phyloP scores from a whole-genome alignment of 2,888 invertebrate genomes.

The Tipula lateralis region DNA sequence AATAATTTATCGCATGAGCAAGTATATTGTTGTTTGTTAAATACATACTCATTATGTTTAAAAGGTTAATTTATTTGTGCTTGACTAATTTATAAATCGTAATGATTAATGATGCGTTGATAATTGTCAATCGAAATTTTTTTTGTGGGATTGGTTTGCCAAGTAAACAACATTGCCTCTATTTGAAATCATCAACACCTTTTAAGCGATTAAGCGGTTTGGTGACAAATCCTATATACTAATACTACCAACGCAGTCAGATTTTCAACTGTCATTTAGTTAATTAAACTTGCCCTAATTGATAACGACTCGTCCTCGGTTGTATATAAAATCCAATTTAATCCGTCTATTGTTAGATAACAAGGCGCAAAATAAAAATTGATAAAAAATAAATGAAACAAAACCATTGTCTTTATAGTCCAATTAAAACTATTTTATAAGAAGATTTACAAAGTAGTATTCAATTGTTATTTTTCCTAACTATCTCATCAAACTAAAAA shows the following conservation, averaged over 20 bases:
- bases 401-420: neutral
- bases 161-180: neutral
- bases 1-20: neutral
- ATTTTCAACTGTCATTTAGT: neutral
- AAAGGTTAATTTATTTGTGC: neutral
- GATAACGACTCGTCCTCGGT: neutral
- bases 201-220: no score
- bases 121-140: neutral
- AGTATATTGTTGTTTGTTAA: neutral
- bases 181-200: neutral
- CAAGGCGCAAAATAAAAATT: neutral
- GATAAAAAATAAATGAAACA: no score
- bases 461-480: neutral
- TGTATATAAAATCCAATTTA: neutral
- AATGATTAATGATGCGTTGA: neutral
- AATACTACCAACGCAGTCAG: neutral
- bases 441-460: neutral
- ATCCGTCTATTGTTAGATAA: neutral
- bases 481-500: neutral
- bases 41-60: neutral
- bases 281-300: constrained; percentile 3
- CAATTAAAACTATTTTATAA: constrained; percentile 24
- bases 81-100: neutral
- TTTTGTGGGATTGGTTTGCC: neutral
- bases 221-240: neutral